Evolutionary conservation across 2,888 invertebrate genomes (phyloP), one percentile per base, ranked within the genome.

Genomic region (Psococerastis gibbosa): DNA sequence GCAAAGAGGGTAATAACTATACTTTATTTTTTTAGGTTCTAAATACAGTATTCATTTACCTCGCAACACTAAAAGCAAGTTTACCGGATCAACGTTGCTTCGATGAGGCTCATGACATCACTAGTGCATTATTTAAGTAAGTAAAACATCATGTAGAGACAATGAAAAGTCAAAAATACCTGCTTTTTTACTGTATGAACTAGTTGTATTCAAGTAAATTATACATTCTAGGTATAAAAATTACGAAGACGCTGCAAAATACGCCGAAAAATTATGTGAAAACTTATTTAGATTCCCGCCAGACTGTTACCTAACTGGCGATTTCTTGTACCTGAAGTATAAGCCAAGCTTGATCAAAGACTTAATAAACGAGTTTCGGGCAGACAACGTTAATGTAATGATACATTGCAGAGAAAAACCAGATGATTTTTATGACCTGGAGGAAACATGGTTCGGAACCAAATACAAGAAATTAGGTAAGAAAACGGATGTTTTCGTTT

Each of bases 391-490:
- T 22, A 81, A 81, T 56, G 69, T 84, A 9, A 73, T 80, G 60
- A 60, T 84, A 18, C 59, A 71, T n/a, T 73, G 76, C 5, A 74
- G 75, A 53, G 68, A 69, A 35, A 70, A 73, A 54, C 57, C 64
- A 0, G 56, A 60, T 38, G 57, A 60, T 22, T 55, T 64, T 15
- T 54, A 59, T 53, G 70, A 80, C 52, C 63, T 72, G 51, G 64
- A 66, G 13, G 88, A 89, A 59, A 70, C 73, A 46, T 91, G 88
- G 88, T 89, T 85, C 60, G 73, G 78, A 41, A 85, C 85, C 0
- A 73, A 77, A 50, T 91, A 84, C 57, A 68, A 69, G 23, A 69
- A 68, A 43, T 61, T 64, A 57, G 72, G 75, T 68, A 60, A n/a
- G n/a, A n/a, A n/a, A n/a, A n/a, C n/a, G n/a, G n/a, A n/a, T n/a